phyloP scores from a whole-genome alignment of 2,113 vertebrate genomes.

The Promerops cafer region DNA sequence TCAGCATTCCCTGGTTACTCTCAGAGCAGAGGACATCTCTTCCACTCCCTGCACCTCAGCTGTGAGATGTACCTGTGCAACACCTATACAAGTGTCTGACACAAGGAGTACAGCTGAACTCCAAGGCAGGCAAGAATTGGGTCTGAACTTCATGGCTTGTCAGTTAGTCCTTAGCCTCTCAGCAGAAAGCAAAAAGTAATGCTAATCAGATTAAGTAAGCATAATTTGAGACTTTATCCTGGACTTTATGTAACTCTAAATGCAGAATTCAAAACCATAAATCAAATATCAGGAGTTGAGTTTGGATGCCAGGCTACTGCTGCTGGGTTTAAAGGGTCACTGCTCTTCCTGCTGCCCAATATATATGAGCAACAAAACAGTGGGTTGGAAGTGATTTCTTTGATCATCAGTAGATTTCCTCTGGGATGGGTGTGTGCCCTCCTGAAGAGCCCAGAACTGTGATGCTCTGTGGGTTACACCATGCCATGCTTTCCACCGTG shows the following conservation, averaged over 20 bases:
- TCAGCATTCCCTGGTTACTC: neutral
- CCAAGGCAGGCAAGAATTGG: neutral
- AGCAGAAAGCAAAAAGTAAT: neutral
- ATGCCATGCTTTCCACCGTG: rapidly evolving
- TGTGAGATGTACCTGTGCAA: neutral
- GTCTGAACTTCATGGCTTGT: neutral
- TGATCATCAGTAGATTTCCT: neutral
- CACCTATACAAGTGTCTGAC: neutral
- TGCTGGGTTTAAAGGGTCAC: neutral
- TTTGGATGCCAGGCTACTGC: neutral
- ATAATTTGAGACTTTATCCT: neutral
- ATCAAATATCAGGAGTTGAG: rapidly evolving
- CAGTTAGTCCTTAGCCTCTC: neutral
- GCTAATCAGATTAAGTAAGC: neutral
- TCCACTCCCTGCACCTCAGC: neutral
- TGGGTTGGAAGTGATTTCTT: neutral
- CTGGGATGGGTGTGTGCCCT: rapidly evolving
- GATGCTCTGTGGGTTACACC: neutral
- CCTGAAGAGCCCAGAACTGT: neutral
- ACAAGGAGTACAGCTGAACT: neutral
- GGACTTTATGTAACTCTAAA: neutral
- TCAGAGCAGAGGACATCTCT: neutral
- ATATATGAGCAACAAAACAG: neutral
- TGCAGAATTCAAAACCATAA: neutral
- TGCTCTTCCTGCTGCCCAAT: neutral